Base-by-base conservation (phyloP, 92 coral and sea anemone species). In the Meandrina meandrites region DNA sequence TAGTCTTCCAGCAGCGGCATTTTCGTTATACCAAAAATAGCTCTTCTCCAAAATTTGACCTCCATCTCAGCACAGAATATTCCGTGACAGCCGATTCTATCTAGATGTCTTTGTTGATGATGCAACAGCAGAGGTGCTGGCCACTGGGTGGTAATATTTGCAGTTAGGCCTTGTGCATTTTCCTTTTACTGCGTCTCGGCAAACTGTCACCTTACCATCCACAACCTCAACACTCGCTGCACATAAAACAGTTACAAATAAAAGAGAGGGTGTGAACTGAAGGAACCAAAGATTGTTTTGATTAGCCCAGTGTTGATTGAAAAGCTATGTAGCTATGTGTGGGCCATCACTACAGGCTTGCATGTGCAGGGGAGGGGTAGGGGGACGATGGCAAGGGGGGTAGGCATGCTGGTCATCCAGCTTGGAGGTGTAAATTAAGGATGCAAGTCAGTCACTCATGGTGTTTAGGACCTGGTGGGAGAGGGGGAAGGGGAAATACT, bases 141-240 rank as follows among this genome's bases (percentile, higher is more conserved):
- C 34, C 13, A 87, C 32, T 67, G 88, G 83, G 91, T 97, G 99
- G 78, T 97, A 95, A 81, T 97, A 97, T 86, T 95, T 95, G 93
- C 99, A 97, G 69, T 90, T 94, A 58, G 99, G 89, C 89, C 99
- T 85, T 57, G 94, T 89, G 86, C 99, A 97, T 85, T 95, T 97
- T 28, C 99, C 99, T 89, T 97, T 97, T 58, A 90, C 86, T 72
- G 99, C 99, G 64, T 97, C 99, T 42, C 98, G 89, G 90, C 99
- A 97, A 70, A 97, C 89, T 50, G 99, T 97, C 80, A 97, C 99
- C 81, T 90, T 93, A 13, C 99, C 99, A 90, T 97, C 96, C 72
- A 97, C 81, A 14, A 97, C 95, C 78, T 97, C 99, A n/a, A 97
- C 98, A 97, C 88, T 93, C 81, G 91, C 99, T 97, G 77, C 60